phyloP scores from a whole-genome alignment of 30 jellyfish, hydroid and myxozoan genomes.

The Pelagia noctiluca region DNA sequence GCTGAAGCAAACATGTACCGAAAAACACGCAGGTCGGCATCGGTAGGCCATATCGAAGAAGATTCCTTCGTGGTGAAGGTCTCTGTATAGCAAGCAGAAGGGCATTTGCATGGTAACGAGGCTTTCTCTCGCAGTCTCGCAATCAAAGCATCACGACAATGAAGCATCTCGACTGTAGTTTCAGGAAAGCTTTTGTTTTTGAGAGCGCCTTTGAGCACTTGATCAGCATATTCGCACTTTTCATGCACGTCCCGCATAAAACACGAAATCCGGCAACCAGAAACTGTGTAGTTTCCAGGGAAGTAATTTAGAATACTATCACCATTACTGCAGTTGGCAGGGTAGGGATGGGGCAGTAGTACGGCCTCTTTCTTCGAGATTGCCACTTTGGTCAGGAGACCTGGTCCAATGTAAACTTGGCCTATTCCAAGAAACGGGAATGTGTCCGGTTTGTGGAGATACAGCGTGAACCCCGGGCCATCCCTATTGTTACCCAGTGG shows the following conservation, averaged over 20 bases:
- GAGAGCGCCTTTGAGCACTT: background rate
- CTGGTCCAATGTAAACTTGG: slow-evolving; percentile 65
- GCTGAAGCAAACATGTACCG: background rate
- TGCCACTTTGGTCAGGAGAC: slow-evolving; percentile 64
- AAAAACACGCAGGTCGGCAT: slow-evolving; percentile 19
- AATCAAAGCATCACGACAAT: slow-evolving; percentile 10
- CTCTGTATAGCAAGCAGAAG: slow-evolving; percentile 47
- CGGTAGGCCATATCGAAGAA: slow-evolving; percentile 51
- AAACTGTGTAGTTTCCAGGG: slow-evolving; percentile 81
- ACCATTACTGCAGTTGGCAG: slow-evolving; percentile 64
- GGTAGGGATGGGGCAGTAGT: slow-evolving; percentile 75
- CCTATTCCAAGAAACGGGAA: slow-evolving; percentile 64
- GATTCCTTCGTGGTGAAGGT: slow-evolving; percentile 10
- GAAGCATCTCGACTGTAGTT: slow-evolving; percentile 48
- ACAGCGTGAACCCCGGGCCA: slow-evolving; percentile 61
- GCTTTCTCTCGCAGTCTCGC: background rate
- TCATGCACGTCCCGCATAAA: slow-evolving; percentile 2
- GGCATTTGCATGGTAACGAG: slow-evolving; percentile 9
- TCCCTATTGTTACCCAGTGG: slow-evolving; percentile 52
- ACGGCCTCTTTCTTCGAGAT: slow-evolving; percentile 49
- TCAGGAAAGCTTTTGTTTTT: background rate
- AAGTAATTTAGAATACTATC: slow-evolving; percentile 7
- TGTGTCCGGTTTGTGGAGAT: slow-evolving; percentile 58
- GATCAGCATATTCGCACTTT: slow-evolving; percentile 46
- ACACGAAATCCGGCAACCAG: slow-evolving; percentile 64